phyloP scores from a whole-genome alignment of 2,797 vertebrate genomes.

The Synaphobranchus kaupii region DNA sequence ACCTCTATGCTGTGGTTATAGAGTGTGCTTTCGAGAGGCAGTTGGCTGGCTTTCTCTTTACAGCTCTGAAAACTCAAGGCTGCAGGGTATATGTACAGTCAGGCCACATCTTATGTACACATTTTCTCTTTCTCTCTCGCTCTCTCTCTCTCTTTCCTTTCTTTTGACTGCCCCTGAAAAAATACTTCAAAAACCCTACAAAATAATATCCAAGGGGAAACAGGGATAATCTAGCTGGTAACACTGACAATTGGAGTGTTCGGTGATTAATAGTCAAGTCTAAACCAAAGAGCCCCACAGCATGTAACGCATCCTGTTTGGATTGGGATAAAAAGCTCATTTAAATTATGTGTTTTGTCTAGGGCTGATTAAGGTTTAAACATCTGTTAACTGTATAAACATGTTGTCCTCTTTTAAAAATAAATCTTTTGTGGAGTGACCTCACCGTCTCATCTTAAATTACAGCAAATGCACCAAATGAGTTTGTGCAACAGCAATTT shows the following conservation, averaged over 20 bases:
- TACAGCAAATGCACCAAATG: background rate
- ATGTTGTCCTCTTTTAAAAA: background rate
- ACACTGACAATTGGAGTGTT: background rate
- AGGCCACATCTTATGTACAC: background rate
- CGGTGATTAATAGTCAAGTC: background rate
- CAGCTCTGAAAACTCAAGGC: background rate
- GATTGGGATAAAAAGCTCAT: conserved; percentile 20
- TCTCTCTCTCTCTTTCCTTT: too few species aligned
- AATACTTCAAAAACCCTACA: background rate
- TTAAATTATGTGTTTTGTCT: conserved; percentile 22
- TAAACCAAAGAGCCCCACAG: background rate
- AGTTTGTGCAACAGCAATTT: background rate
- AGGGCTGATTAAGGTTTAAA: conserved; percentile 33
- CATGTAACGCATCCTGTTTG: conserved; percentile 14
- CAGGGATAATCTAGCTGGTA: background rate
- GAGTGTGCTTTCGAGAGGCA: background rate
- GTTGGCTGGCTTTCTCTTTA: background rate
- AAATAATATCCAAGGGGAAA: background rate
- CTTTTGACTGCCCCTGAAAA: background rate
- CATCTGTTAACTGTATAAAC: conserved; percentile 27
- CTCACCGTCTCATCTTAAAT: conserved; percentile 1
- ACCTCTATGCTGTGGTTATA: background rate
- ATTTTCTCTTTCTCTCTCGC: too few species aligned
- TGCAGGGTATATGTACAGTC: background rate
- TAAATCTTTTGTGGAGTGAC: background rate